These are phyloP conservation scores for Onchidella celtica DNA, from an alignment of 2,888 invertebrate genomes.

Conservation along the genomic window DNA sequence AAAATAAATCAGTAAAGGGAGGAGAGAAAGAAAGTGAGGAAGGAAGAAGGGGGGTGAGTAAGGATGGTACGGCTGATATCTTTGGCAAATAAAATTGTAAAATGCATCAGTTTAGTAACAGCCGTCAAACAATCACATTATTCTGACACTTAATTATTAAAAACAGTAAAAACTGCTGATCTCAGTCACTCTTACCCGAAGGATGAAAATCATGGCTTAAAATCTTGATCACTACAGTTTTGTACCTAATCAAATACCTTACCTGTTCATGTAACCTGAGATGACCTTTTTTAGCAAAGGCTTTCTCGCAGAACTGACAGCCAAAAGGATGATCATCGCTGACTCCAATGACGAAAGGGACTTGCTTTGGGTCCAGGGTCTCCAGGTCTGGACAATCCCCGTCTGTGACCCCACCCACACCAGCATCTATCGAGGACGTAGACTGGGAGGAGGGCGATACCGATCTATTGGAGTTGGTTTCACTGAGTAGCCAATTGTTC, in stretches of 20 bases:
- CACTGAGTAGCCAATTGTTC: conserved; percentile 45
- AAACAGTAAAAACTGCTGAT: no score
- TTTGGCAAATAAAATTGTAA: no score
- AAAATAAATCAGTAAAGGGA: no score
- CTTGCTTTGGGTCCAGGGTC: conserved; percentile 69
- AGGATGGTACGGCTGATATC: no score
- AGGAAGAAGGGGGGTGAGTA: no score
- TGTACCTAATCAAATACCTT: conserved; percentile 53
- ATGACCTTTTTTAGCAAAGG: conserved; percentile 91
- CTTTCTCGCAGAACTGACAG: conserved; percentile 95
- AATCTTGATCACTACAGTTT: no score
- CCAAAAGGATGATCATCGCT: conserved; percentile 91
- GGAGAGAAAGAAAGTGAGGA: no score
- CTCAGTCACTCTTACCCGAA: no score
- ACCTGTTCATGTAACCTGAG: conserved; percentile 97
- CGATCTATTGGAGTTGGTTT: conserved; percentile 36
- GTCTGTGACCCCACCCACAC: conserved; percentile 40
- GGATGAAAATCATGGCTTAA: no score
- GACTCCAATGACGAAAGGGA: conserved; percentile 86
- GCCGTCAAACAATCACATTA: no score
- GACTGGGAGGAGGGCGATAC: conserved; percentile 50
- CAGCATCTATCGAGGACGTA: conserved; percentile 18
- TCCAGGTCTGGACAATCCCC: conserved; percentile 32
- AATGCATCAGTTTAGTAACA: no score
- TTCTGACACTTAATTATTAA: no score